Percentiles rank a stretch among this genome's conserved stretches.
Evolutionary conservation across 2,113 vertebrate species (phyloP).

Genomic region (Anhinga rufa): DNA sequence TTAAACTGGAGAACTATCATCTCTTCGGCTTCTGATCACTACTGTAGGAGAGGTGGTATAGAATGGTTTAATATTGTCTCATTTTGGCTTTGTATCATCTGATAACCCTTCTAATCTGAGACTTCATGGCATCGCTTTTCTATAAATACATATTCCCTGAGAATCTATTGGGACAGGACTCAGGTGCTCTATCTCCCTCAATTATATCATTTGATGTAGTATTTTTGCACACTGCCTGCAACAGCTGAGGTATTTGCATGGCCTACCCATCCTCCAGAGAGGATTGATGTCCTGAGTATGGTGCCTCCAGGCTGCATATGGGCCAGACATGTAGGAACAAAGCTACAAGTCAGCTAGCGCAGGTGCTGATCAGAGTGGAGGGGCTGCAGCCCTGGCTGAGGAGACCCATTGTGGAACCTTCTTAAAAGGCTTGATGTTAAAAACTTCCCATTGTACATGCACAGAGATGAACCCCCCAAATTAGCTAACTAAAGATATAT

Average conservation of each 20-base stretch:
- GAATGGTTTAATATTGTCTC: background rate
- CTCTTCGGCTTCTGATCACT: background rate
- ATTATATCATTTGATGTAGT: background rate
- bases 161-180: background rate
- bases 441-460: background rate
- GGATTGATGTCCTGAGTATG: background rate
- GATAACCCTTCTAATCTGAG: background rate
- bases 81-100: background rate
- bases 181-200: conserved; percentile 17
- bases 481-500: background rate
- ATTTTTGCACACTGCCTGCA: background rate
- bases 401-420: background rate
- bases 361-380: background rate
- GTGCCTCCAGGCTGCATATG: background rate
- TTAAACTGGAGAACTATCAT: background rate
- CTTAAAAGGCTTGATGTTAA: background rate
- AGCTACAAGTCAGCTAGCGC: background rate
- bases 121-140: background rate
- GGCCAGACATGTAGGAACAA: background rate
- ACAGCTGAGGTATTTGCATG: background rate
- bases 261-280: background rate
- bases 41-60: background rate
- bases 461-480: background rate
- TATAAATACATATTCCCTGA: background rate
- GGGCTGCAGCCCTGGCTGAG: background rate